phyloP scores from a whole-genome alignment of 2,888 invertebrate genomes.

The Xanthia togata region DNA sequence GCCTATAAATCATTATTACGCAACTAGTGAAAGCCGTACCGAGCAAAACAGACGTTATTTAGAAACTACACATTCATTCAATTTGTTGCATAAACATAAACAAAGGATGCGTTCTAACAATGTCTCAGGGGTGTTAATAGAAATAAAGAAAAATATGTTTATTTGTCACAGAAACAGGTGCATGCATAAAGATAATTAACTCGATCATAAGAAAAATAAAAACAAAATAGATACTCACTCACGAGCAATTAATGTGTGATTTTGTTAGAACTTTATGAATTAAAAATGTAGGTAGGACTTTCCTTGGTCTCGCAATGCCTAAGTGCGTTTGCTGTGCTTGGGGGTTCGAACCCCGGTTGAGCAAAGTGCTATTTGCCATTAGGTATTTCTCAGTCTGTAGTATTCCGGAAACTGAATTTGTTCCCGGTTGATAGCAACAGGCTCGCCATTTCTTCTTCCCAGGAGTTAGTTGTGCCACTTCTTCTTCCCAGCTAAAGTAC shows the following conservation, averaged over 20 bases:
- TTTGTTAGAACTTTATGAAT: not conserved
- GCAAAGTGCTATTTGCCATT: not conserved
- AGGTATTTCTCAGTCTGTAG: not conserved
- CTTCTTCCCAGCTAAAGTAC: too few relatives aligned
- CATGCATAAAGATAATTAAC: not conserved
- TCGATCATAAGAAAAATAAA: not conserved
- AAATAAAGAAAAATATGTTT: not conserved
- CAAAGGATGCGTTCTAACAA: conserved; percentile 53
- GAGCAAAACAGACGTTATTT: conserved; percentile 53
- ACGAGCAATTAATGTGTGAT: conserved; percentile 3
- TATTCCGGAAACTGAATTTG: too few relatives aligned
- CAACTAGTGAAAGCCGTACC: conserved; percentile 62
- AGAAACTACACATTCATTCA: conserved; percentile 60
- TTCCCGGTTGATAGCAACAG: not conserved
- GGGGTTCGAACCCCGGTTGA: not conserved
- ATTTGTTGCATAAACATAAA: conserved; percentile 60
- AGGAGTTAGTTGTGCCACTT: too few relatives aligned
- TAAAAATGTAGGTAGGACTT: not conserved
- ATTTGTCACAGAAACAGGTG: not conserved
- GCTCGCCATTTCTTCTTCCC: too few relatives aligned
- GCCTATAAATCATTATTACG: conserved; percentile 61
- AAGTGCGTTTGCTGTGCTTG: not conserved
- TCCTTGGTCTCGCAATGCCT: not conserved
- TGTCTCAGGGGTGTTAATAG: not conserved
- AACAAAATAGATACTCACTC: not conserved